A percentile compares a stretch with the other conserved stretches of the same genome.
Evolutionary conservation across 2,113 vertebrate genomes (phyloP).

Genomic region (Elanoides forficatus): DNA sequence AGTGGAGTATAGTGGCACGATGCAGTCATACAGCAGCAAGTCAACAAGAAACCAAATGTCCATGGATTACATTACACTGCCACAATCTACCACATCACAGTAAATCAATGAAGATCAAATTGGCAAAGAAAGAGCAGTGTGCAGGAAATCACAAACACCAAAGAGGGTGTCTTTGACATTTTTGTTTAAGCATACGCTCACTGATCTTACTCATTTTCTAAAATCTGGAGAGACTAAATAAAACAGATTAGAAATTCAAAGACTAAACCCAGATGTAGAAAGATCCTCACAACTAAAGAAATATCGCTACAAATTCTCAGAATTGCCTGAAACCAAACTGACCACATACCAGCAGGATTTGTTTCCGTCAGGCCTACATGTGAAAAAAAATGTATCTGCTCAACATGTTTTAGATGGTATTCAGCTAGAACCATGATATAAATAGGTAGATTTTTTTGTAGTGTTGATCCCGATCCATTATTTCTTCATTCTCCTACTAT

Average conservation of each 20-base stretch:
- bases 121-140: slow-evolving; percentile 28
- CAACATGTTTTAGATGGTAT: background rate
- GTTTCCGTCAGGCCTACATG: background rate
- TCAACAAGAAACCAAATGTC: slow-evolving; percentile 26
- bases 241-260: background rate
- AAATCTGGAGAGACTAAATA: slow-evolving; percentile 25
- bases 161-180: background rate
- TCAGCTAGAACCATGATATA: background rate
- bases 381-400: background rate
- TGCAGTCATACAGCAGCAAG: slow-evolving; percentile 6
- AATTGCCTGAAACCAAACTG: background rate
- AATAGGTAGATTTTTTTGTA: background rate
- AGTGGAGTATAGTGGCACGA: background rate
- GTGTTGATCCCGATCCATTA: background rate
- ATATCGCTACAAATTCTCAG: background rate
- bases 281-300: background rate
- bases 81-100: background rate
- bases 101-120: slow-evolving; percentile 18
- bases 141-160: slow-evolving; percentile 3
- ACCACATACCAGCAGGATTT: background rate
- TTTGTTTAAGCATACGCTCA: background rate
- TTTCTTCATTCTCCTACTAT: slow-evolving; percentile 11
- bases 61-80: slow-evolving; percentile 11
- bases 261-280: background rate
- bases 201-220: background rate